These are phyloP conservation scores for Hypena proboscidalis DNA, from an alignment of 2,888 invertebrate genomes.

Conservation along the genomic window DNA sequence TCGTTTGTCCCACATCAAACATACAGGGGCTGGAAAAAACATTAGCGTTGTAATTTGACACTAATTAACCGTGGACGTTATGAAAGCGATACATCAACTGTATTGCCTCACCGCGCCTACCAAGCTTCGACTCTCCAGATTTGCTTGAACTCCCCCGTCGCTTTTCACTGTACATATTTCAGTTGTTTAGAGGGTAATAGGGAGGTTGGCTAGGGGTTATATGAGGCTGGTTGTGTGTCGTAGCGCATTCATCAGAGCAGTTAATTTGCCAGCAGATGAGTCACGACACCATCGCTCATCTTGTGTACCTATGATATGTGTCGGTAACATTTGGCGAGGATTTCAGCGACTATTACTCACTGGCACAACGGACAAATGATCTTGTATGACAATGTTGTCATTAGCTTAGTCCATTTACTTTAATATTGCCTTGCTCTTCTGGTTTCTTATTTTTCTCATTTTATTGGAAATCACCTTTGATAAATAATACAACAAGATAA, in stretches of 20 bases:
- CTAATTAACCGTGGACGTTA: slow-evolving; percentile 77
- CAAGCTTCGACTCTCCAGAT: slow-evolving; percentile 57
- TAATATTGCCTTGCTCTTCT: no score
- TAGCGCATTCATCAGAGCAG: slow-evolving; percentile 78
- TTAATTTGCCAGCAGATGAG: slow-evolving; percentile 82
- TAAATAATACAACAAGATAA: no score
- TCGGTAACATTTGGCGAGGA: slow-evolving; percentile 65
- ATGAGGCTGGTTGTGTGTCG: slow-evolving; percentile 55
- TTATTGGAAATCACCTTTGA: no score
- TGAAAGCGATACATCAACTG: slow-evolving; percentile 78
- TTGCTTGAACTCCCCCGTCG: slow-evolving; percentile 44
- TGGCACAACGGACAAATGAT: neutral
- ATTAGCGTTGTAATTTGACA: slow-evolving; percentile 76
- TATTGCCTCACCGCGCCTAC: slow-evolving; percentile 67
- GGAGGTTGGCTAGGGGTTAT: slow-evolving; percentile 46
- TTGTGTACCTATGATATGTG: slow-evolving; percentile 61
- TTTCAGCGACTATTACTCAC: slow-evolving; percentile 26
- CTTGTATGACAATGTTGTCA: no score
- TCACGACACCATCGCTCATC: slow-evolving; percentile 81
- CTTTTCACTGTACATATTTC: slow-evolving; percentile 28
- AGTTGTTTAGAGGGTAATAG: slow-evolving; percentile 26
- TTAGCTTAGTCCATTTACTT: no score
- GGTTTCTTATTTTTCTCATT: no score
- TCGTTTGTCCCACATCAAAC: slow-evolving; percentile 27
- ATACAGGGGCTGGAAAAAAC: slow-evolving; percentile 56